Conservation (phyloP, 2,797 vertebrate species). For the Pipistrellus pygmaeus region DNA sequence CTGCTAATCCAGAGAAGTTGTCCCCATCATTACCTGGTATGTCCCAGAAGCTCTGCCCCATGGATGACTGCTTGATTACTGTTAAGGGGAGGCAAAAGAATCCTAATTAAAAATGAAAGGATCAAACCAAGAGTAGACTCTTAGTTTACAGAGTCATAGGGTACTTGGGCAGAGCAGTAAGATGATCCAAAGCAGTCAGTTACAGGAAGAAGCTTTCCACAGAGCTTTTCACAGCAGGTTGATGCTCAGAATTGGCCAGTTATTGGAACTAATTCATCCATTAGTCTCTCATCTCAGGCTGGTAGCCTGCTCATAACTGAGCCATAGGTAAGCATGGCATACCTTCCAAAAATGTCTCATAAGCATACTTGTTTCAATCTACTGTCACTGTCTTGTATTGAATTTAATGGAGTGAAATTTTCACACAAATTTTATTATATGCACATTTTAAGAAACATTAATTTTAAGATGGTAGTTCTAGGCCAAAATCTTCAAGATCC, state of each 20-base stretch:
- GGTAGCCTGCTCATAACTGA: background rate
- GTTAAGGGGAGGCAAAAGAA: background rate
- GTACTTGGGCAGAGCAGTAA: background rate
- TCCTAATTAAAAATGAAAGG: background rate
- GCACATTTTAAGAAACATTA: background rate
- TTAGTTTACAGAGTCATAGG: background rate
- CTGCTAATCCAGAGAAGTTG: background rate
- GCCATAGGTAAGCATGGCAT: background rate
- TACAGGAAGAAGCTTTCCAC: background rate
- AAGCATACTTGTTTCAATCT: background rate
- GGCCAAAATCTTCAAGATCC: background rate
- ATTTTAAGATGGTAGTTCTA: background rate
- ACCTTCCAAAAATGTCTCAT: background rate
- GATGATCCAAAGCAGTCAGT: background rate
- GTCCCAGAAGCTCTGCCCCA: too few species aligned
- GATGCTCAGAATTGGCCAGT: background rate
- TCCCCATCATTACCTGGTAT: background rate
- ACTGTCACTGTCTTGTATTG: background rate
- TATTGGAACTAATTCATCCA: background rate
- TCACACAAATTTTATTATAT: background rate
- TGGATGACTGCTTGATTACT: background rate
- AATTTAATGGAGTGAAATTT: background rate
- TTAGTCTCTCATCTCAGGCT: background rate
- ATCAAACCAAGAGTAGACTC: background rate
- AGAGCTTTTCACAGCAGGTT: background rate